Percentiles rank a stretch among this genome's conserved stretches.
Conservation (phyloP, 2,113 vertebrate genomes). For the Redunca redunca region DNA sequence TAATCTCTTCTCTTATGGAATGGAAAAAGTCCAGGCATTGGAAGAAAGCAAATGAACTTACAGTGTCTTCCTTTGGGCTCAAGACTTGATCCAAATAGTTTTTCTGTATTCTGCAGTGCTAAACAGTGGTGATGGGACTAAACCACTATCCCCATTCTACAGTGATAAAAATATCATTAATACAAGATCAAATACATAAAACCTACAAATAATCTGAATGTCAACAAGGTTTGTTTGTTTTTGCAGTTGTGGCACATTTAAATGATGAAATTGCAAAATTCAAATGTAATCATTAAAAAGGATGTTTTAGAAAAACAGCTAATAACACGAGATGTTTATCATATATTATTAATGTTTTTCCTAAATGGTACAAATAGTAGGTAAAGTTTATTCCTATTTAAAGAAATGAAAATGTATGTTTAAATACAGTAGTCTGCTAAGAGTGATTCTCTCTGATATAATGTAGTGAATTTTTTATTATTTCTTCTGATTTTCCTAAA, state of each 20-base stretch:
- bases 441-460: not conserved
- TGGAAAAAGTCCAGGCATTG: not conserved
- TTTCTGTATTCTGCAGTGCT: not conserved
- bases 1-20: not conserved
- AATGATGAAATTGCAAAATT: not conserved
- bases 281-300: not conserved
- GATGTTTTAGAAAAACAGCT: not conserved
- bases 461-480: not conserved
- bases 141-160: not conserved
- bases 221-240: not conserved
- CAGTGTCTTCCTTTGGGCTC: not conserved
- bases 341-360: not conserved
- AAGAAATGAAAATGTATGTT: not conserved
- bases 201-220: not conserved
- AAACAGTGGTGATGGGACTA: not conserved
- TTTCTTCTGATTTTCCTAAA: constrained; percentile 28
- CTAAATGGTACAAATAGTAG: not conserved
- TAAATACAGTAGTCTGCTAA: not conserved
- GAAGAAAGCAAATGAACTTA: not conserved
- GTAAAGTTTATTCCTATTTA: not conserved
- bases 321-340: not conserved
- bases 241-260: not conserved
- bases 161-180: not conserved
- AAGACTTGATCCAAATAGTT: not conserved
- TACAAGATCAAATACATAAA: not conserved